A percentile compares a stretch with the other conserved stretches of the same genome.
Conservation (phyloP, 92 coral and sea anemone genomes). For the Epizoanthus ramosus region DNA sequence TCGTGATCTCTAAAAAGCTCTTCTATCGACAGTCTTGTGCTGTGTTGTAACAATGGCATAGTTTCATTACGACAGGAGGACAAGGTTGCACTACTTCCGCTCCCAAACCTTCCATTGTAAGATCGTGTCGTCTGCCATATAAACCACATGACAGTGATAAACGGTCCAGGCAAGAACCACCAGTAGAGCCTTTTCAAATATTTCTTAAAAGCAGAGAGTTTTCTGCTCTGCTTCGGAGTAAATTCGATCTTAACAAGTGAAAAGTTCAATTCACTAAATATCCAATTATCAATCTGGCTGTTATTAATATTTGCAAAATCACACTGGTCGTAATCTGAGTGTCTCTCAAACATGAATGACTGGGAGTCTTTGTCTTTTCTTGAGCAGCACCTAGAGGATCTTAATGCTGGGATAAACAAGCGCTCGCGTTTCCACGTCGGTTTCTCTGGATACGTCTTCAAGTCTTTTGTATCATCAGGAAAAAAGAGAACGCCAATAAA, state of each 20-base stretch:
- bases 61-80: too few relatives aligned
- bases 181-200: not conserved
- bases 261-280: not conserved
- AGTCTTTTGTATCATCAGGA: not conserved
- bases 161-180: constrained; percentile 4
- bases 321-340: too few relatives aligned
- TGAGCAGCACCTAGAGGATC: not conserved
- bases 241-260: not conserved
- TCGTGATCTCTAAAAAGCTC: too few relatives aligned
- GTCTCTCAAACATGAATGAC: too few relatives aligned
- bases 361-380: too few relatives aligned
- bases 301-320: too few relatives aligned
- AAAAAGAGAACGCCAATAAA: not conserved
- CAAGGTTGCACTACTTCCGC: too few relatives aligned
- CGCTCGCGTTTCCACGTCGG: not conserved
- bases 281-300: not conserved
- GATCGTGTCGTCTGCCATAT: not conserved
- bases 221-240: not conserved
- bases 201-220: not conserved
- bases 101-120: too few relatives aligned
- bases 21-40: too few relatives aligned
- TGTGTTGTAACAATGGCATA: too few relatives aligned
- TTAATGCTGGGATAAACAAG: constrained; percentile 5
- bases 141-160: not conserved
- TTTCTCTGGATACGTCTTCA: not conserved